These are phyloP conservation scores for Bactericera cockerelli DNA, from an alignment of 1,140 invertebrate genomes.

Conservation along the genomic window DNA sequence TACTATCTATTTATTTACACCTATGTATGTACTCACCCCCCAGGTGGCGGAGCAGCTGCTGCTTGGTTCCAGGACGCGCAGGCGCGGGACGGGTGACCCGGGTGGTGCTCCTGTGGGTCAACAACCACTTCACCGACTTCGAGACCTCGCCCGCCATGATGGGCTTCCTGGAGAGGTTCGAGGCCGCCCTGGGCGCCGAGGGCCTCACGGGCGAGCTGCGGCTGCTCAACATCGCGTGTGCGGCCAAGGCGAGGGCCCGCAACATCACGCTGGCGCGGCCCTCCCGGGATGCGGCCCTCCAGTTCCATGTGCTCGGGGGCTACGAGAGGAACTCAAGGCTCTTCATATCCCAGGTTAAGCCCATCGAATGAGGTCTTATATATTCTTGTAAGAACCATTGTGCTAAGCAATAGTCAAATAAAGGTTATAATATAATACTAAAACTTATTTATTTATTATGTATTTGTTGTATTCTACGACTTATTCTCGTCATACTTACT, in stretches of 20 bases:
- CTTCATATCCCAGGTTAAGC: conserved; percentile 78
- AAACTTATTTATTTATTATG: too few relatives aligned
- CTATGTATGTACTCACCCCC: too few relatives aligned
- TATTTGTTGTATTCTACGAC: too few relatives aligned
- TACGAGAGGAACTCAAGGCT: conserved; percentile 82
- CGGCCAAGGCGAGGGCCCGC: conserved; percentile 81
- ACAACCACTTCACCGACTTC: conserved; percentile 99
- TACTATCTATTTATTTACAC: too few relatives aligned
- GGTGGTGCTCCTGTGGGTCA: conserved; percentile 93
- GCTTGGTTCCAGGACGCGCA: conserved; percentile 61
- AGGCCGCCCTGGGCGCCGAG: conserved; percentile 63
- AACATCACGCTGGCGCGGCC: conserved; percentile 81
- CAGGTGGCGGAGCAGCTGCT: too few relatives aligned
- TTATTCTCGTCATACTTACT: too few relatives aligned
- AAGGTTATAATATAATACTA: too few relatives aligned
- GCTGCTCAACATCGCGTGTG: conserved; percentile 89
- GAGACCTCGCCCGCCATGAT: conserved; percentile 93
- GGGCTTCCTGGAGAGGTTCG: conserved; percentile 90
- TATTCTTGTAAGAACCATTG: too few relatives aligned
- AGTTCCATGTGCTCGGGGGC: conserved; percentile 87
- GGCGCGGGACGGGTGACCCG: conserved; percentile 80
- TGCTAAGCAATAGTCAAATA: too few relatives aligned
- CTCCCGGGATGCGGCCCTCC: conserved; percentile 77
- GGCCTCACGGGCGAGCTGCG: conserved; percentile 64
- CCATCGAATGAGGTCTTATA: too few relatives aligned